phyloP scores from a whole-genome alignment of 2,888 invertebrate species.

The Lithodes maja region DNA sequence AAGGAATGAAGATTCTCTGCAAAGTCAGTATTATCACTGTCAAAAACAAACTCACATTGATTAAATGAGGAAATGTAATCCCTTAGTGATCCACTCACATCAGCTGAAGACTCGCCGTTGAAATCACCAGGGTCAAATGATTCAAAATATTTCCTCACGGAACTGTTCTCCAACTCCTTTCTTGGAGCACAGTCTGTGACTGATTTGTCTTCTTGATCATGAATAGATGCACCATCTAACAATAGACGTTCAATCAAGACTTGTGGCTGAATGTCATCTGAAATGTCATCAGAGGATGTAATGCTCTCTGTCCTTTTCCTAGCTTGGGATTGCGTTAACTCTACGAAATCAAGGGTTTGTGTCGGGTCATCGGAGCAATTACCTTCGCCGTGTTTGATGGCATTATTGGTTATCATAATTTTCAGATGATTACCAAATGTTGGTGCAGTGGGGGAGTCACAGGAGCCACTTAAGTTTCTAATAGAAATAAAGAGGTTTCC shows the following conservation, averaged over 20 bases:
- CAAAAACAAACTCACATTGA: neutral
- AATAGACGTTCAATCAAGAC: too few relatives aligned
- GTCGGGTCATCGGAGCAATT: conserved; percentile 1
- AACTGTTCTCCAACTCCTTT: neutral
- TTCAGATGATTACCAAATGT: neutral
- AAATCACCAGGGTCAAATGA: neutral
- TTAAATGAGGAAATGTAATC: conserved; percentile 1
- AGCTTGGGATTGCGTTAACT: neutral
- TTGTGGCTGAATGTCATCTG: too few relatives aligned
- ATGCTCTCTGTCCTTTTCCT: too few relatives aligned
- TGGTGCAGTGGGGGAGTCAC: conserved; percentile 21
- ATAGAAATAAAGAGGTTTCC: conserved; percentile 20
- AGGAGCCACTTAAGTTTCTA: conserved; percentile 17
- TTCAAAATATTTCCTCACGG: neutral
- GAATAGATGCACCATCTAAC: neutral
- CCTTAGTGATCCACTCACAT: neutral
- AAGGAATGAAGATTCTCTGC: neutral
- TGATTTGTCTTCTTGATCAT: neutral
- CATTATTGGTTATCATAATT: neutral
- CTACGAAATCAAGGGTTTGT: neutral
- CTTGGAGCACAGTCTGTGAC: neutral
- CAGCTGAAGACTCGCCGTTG: neutral
- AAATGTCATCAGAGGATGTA: too few relatives aligned
- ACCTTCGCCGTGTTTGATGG: neutral
- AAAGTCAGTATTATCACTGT: neutral